Conservation (phyloP, 53 echinoderm and acorn worm species). For the Stichopus horrens region DNA sequence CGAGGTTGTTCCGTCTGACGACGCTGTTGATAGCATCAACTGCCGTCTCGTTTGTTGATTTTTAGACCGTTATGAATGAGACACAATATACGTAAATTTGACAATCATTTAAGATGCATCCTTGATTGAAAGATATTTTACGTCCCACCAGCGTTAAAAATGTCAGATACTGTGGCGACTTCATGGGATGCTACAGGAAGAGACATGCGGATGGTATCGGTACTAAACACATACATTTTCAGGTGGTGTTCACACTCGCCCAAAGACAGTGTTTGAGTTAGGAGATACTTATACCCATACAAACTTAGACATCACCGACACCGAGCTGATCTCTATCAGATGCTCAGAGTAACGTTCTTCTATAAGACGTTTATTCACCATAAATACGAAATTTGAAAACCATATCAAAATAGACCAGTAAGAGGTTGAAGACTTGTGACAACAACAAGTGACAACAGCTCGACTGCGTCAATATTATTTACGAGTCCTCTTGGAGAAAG, state of each 20-base stretch:
- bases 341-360: background rate
- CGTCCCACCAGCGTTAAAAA: conserved; percentile 42
- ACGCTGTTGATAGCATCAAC: background rate
- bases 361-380: background rate
- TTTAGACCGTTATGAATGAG: background rate
- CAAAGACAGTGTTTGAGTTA: conserved; percentile 43
- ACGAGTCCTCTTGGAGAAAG: conserved; percentile 8
- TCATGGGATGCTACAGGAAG: conserved; percentile 8
- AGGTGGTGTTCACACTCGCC: conserved; percentile 15
- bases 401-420: background rate
- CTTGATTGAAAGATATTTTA: conserved; percentile 44
- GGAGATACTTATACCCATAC: background rate
- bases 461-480: conserved; percentile 24
- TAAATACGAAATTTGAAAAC: background rate
- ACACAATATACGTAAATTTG: conserved; percentile 55
- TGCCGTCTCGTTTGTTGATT: conserved; percentile 49
- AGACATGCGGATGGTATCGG: conserved; percentile 34
- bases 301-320: conserved; percentile 29
- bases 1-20: background rate
- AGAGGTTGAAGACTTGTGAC: background rate
- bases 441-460: conserved; percentile 2
- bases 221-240: conserved; percentile 31
- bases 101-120: background rate
- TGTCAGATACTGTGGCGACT: conserved; percentile 39
- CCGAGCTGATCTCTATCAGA: background rate